Conservation (phyloP, 2,113 vertebrate genomes). For the Prietella phreatophila region DNA sequence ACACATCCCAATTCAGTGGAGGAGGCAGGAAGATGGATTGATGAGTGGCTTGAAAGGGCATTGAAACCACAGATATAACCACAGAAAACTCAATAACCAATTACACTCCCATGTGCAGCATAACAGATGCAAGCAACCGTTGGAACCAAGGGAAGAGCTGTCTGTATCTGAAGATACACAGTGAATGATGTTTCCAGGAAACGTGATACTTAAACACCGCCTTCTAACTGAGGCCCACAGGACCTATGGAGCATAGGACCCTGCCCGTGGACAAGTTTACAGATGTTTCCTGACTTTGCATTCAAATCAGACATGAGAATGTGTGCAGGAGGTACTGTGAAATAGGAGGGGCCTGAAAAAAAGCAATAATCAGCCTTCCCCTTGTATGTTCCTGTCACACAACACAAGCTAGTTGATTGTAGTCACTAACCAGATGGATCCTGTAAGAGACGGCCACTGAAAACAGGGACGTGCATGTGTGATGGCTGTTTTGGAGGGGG, state of each 20-base stretch:
- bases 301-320: conserved; percentile 20
- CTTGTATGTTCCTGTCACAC: conserved; percentile 49
- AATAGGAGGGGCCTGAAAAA: conserved; percentile 14
- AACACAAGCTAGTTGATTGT: conserved; percentile 42
- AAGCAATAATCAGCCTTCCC: conserved; percentile 43
- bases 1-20: conserved; percentile 26
- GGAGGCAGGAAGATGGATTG: conserved; percentile 46
- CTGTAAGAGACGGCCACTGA: background rate
- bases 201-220: conserved; percentile 27
- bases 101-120: conserved; percentile 45
- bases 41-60: conserved; percentile 54
- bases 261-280: conserved; percentile 45
- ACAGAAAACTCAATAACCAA: conserved; percentile 54
- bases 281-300: conserved; percentile 58
- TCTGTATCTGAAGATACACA: conserved; percentile 16
- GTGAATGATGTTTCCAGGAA: conserved; percentile 14
- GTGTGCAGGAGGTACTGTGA: conserved; percentile 3
- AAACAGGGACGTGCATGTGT: background rate
- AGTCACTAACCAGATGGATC: conserved; percentile 37
- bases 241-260: conserved; percentile 29
- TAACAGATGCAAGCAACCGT: conserved; percentile 50
- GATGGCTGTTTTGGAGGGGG: background rate
- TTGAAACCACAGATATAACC: conserved; percentile 49
- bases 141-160: conserved; percentile 46
- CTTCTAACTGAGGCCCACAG: conserved; percentile 24